Percentiles rank a stretch among this genome's conserved stretches.
Conservation (phyloP, 2,888 invertebrate species). For the Sesamia inferens region DNA sequence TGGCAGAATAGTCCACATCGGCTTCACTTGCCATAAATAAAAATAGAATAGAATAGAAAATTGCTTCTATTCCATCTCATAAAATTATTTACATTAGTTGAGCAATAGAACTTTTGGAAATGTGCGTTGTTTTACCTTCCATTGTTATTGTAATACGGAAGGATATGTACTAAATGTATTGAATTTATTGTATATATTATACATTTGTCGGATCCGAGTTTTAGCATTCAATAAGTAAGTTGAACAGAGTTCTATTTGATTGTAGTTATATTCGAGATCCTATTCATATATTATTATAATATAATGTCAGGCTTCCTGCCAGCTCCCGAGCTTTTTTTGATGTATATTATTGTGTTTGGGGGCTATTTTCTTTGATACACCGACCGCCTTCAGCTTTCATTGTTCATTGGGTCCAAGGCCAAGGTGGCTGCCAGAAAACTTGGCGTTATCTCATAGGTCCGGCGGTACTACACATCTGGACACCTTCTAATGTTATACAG, state of each 20-base stretch:
- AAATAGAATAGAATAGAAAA: too few species aligned
- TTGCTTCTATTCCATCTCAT: constrained; percentile 51
- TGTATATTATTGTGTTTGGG: constrained; percentile 19
- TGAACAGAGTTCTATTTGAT: constrained; percentile 40
- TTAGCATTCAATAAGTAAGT: constrained; percentile 53
- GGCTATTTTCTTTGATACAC: constrained; percentile 8
- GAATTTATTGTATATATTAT: constrained; percentile 52
- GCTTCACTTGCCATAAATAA: too few species aligned
- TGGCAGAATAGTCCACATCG: too few species aligned
- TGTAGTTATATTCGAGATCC: constrained; percentile 35
- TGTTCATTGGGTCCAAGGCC: too few species aligned
- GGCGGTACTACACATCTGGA: too few species aligned
- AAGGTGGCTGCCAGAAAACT: too few species aligned
- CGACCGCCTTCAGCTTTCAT: too few species aligned
- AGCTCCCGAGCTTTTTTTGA: not conserved
- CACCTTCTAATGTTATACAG: too few species aligned
- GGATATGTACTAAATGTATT: constrained; percentile 56
- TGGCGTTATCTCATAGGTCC: too few species aligned
- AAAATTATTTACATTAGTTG: constrained; percentile 56
- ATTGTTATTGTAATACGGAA: constrained; percentile 63
- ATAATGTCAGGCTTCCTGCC: constrained; percentile 7
- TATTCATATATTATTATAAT: constrained; percentile 11
- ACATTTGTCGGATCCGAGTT: constrained; percentile 47
- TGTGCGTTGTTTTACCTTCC: constrained; percentile 37
- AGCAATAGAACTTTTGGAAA: constrained; percentile 45